Evolutionary conservation across 1,140 invertebrate genomes (phyloP).

Genomic region (Bombus sylvicola): DNA sequence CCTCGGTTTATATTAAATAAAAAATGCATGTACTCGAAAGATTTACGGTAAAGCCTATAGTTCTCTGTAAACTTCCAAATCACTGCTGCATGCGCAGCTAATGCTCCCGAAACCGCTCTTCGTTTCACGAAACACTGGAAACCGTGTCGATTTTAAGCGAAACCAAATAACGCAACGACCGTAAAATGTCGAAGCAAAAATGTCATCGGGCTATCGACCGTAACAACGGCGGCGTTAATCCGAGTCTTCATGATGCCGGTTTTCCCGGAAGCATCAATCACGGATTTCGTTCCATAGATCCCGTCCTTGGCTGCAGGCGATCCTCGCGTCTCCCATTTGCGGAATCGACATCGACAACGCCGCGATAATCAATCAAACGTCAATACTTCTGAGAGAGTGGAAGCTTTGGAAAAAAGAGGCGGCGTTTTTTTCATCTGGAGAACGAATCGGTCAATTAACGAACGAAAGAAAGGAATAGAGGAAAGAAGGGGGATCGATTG

Average conservation of each 20-base stretch:
- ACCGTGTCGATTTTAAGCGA: no score
- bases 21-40: no score
- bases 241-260: no score
- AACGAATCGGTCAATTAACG: slow-evolving; percentile 4
- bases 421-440: background rate
- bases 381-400: background rate
- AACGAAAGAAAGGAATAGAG: background rate
- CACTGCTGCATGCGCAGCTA: no score
- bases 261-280: slow-evolving; percentile 25
- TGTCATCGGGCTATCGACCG: background rate
- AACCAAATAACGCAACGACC: background rate
- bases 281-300: background rate
- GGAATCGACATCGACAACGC: slow-evolving; percentile 16
- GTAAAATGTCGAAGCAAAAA: background rate
- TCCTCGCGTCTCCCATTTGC: background rate
- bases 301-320: background rate
- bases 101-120: background rate
- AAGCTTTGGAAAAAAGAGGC: background rate
- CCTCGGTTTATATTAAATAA: no score
- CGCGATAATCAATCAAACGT: slow-evolving; percentile 16
- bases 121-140: background rate
- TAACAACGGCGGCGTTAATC: background rate
- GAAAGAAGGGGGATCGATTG: background rate
- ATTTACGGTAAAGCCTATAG: no score
- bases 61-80: no score